Evolutionary conservation across 2,797 vertebrate species (phyloP).

Genomic region (Eutrigla gurnardus): DNA sequence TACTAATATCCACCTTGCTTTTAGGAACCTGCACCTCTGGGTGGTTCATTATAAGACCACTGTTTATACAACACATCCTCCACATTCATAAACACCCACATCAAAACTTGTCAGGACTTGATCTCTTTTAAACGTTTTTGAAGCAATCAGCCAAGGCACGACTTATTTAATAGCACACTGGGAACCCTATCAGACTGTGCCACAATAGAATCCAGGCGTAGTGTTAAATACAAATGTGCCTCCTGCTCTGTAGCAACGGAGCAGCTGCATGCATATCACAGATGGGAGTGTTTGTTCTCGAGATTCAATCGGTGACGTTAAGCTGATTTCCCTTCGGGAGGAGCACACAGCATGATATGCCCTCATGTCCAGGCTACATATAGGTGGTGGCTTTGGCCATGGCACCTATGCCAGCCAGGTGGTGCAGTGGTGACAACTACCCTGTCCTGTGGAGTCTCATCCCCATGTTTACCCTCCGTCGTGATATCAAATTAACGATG

Average conservation of each 20-base stretch:
- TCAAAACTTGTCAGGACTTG: background rate
- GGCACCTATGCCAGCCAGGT: constrained; percentile 24
- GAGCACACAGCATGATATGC: constrained; percentile 8
- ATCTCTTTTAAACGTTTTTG: background rate
- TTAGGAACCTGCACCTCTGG: background rate
- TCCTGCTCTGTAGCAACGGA: background rate
- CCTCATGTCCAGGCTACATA: constrained; percentile 11
- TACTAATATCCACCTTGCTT: background rate
- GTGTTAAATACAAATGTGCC: background rate
- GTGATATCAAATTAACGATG: background rate
- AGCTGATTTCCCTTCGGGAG: constrained; percentile 40
- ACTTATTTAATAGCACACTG: background rate
- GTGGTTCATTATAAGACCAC: background rate
- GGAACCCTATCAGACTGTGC: background rate
- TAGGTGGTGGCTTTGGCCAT: constrained; percentile 39
- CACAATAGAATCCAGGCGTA: background rate
- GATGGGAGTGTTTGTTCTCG: constrained; percentile 9
- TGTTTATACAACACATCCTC: background rate
- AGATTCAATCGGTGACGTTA: constrained; percentile 15
- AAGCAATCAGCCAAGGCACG: background rate
- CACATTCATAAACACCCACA: background rate
- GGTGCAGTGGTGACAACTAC: constrained; percentile 22
- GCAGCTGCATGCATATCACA: background rate
- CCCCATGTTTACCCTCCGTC: background rate
- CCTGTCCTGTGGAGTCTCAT: background rate